A percentile compares a stretch with the other conserved stretches of the same genome.
Evolutionary conservation across 2,888 invertebrate genomes (phyloP).

Genomic region (Oxyteleia sp.): DNA sequence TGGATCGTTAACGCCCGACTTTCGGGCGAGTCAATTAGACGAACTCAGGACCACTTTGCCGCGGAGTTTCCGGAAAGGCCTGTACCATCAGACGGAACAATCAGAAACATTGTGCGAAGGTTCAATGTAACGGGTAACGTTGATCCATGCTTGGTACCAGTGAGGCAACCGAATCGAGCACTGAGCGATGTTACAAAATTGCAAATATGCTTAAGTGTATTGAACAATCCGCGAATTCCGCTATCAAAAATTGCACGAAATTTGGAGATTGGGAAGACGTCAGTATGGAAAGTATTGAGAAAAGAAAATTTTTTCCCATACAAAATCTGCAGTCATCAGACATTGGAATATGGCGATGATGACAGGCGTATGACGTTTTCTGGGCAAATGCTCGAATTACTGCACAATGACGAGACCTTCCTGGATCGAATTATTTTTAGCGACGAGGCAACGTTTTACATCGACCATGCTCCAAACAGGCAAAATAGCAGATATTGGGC

Average conservation of each 20-base stretch:
- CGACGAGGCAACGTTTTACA: slow-evolving; percentile 30
- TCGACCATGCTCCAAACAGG: slow-evolving; percentile 22
- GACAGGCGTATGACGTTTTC: slow-evolving; percentile 11
- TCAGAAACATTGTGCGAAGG: background rate
- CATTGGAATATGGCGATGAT: slow-evolving; percentile 10
- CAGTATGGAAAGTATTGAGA: slow-evolving; percentile 16
- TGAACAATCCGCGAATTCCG: slow-evolving; percentile 1
- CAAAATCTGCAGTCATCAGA: slow-evolving; percentile 19
- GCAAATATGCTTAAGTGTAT: slow-evolving; percentile 1
- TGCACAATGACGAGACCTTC: background rate
- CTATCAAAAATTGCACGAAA: background rate
- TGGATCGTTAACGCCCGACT: background rate
- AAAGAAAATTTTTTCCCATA: slow-evolving; percentile 17
- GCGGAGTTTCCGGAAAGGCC: slow-evolving; percentile 17
- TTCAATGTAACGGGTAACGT: background rate
- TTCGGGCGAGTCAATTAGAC: background rate
- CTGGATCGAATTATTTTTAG: slow-evolving; percentile 8
- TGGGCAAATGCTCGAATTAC: background rate
- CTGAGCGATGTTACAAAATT: background rate
- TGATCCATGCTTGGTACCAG: background rate
- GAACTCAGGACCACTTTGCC: slow-evolving; percentile 10
- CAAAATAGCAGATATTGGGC: slow-evolving; percentile 17
- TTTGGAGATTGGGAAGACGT: background rate
- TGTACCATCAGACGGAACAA: background rate
- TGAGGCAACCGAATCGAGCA: slow-evolving; percentile 5